Percentiles rank a stretch among this genome's conserved stretches.
These are phyloP conservation scores for Cataglyphis hispanica DNA, from an alignment of 1,140 invertebrate species.

Conservation along the genomic window DNA sequence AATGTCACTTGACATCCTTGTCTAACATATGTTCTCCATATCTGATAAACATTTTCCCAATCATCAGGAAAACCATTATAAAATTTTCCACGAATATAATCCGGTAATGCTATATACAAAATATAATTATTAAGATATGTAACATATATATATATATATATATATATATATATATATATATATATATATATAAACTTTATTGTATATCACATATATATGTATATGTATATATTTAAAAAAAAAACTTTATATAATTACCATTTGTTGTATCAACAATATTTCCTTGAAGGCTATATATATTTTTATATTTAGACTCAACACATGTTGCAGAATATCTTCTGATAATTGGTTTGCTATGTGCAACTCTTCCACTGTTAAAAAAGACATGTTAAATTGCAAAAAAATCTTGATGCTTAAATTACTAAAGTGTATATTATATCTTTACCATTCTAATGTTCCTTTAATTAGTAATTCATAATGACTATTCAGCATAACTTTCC, in stretches of 20 bases:
- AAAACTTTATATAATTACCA: conserved; percentile 70
- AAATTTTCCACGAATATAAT: conserved; percentile 82
- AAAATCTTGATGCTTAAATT: neutral
- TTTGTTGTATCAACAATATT: conserved; percentile 76
- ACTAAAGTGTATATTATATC: neutral
- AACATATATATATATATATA: too few relatives aligned
- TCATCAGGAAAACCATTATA: conserved; percentile 84
- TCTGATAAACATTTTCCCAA: conserved; percentile 81
- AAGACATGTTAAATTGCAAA: neutral
- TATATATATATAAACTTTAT: too few relatives aligned
- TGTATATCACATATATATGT: too few relatives aligned
- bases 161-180: too few relatives aligned
- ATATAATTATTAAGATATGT: neutral
- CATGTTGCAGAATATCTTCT: conserved; percentile 70
- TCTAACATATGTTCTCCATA: conserved; percentile 78
- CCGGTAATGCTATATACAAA: conserved; percentile 78
- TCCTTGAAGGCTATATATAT: conserved; percentile 79
- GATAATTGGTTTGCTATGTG: conserved; percentile 79
- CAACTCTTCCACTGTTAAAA: conserved; percentile 74
- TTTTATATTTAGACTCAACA: conserved; percentile 78
- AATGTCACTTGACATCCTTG: conserved; percentile 74
- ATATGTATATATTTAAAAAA: neutral
- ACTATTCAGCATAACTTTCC: conserved; percentile 78
- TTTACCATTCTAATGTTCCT: conserved; percentile 78
- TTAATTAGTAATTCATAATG: conserved; percentile 77